phyloP scores from a whole-genome alignment of 2,888 invertebrate genomes.

The Melinaea menophilus region DNA sequence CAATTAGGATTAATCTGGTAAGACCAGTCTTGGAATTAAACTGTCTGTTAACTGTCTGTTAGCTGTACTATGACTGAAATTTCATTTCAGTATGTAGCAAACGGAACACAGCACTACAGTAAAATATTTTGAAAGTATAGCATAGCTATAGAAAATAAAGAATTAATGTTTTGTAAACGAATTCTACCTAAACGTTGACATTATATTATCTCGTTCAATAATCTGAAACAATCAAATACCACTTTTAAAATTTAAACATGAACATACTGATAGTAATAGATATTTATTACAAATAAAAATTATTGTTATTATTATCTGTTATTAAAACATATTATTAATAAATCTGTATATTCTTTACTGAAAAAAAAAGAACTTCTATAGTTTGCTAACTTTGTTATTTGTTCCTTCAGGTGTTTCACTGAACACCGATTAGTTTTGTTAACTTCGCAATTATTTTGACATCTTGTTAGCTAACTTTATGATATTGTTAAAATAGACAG shows the following conservation, averaged over 20 bases:
- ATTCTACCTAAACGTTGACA: too few species aligned
- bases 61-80: too few species aligned
- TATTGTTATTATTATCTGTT: background rate
- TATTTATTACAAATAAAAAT: too few species aligned
- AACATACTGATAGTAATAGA: background rate
- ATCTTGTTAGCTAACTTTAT: conserved; percentile 22
- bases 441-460: conserved; percentile 24
- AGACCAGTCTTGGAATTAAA: too few species aligned
- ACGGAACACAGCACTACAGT: too few species aligned
- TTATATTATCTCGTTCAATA: too few species aligned
- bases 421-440: conserved; percentile 24
- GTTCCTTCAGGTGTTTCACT: conserved; percentile 13
- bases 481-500: conserved; percentile 9
- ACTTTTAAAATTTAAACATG: background rate
- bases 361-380: conserved; percentile 9
- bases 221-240: background rate
- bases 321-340: background rate
- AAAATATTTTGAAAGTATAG: too few species aligned
- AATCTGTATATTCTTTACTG: background rate
- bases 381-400: conserved; percentile 21
- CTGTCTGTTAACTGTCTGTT: too few species aligned
- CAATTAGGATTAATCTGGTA: too few species aligned
- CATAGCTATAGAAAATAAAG: too few species aligned
- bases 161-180: too few species aligned
- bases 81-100: too few species aligned